Evolutionary conservation across 2,797 vertebrate genomes (phyloP).

Genomic region (Gymnocypris eckloni): DNA sequence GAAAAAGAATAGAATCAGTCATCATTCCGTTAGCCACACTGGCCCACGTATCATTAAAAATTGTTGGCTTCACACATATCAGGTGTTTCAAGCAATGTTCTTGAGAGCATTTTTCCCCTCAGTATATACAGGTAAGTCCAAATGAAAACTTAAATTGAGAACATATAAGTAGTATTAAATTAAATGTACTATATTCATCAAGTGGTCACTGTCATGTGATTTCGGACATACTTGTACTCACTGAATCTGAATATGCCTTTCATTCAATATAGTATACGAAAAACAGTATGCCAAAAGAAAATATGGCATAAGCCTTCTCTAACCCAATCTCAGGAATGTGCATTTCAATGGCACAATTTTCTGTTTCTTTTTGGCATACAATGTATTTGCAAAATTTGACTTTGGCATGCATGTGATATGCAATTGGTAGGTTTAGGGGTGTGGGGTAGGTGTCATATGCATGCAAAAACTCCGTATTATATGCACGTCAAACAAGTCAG

Average conservation of each 20-base stretch:
- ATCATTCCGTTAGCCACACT: background rate
- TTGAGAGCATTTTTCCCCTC: background rate
- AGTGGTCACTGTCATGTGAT: background rate
- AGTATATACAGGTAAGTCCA: background rate
- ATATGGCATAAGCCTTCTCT: background rate
- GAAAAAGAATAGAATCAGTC: constrained; percentile 12
- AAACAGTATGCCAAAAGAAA: background rate
- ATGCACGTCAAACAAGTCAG: too few relatives aligned
- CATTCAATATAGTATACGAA: background rate
- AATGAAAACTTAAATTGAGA: background rate
- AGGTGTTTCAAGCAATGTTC: constrained; percentile 4
- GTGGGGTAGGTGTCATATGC: background rate
- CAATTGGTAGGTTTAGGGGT: background rate
- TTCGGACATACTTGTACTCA: background rate
- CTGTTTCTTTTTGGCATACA: background rate
- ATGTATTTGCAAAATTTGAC: background rate
- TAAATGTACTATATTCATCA: background rate
- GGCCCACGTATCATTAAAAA: constrained; percentile 3
- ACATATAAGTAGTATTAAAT: background rate
- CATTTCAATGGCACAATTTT: background rate
- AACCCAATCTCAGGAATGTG: background rate
- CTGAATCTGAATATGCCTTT: background rate
- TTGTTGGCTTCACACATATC: background rate
- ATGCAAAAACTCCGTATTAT: background rate
- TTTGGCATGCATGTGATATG: background rate